Evolutionary conservation across 2,888 invertebrate species (phyloP), one percentile per base, ranked within the genome.

Genomic region (Drosophila anomalata): DNA sequence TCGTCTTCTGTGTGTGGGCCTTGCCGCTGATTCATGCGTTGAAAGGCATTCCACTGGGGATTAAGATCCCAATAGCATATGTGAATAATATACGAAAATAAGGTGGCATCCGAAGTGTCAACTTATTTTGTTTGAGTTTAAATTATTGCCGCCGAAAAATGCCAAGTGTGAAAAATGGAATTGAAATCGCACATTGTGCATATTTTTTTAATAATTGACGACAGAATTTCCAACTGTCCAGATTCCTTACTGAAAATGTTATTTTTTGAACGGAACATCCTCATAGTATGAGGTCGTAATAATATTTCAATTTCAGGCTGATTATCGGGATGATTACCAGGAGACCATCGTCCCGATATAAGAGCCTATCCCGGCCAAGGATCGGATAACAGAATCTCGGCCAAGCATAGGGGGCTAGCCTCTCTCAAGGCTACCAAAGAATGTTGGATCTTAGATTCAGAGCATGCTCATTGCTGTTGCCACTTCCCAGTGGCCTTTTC

Each of bases 1-100:
- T 29, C 9, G 20, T 22, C 31, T 53, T 50, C 60, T 42, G 60
- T 59, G 59, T 48, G 61, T 44, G 44, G 61, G 59, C 24, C 59
- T n/a, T n/a, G 33, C 20, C 41, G 31, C 8, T 59, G 60, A 62
- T 59, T 62, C 61, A 62, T 33, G 33, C 26, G 61, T n/a, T 20
- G 48, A 62, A 62, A 60, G 41, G 42, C 61, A 62, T 48, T 62
- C 61, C 60, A 11, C 24, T 42, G 61, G 61, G 31, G 41, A 62
- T 59, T 62, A 41, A 62, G 60, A 62, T 59, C 42, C 48, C 31
- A 26, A 42, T 9, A 33, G 47, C 48, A 33, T 11, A 59, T 59
- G 48, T 41, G 48, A 59, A 33, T 33, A 31, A 24, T 11, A 17
- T 14, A 24, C 17, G 5, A 36, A 22, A 33, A 46, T 12, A 44